Conservation (phyloP, 1,140 invertebrate genomes). For the Piezodorus guildinii region DNA sequence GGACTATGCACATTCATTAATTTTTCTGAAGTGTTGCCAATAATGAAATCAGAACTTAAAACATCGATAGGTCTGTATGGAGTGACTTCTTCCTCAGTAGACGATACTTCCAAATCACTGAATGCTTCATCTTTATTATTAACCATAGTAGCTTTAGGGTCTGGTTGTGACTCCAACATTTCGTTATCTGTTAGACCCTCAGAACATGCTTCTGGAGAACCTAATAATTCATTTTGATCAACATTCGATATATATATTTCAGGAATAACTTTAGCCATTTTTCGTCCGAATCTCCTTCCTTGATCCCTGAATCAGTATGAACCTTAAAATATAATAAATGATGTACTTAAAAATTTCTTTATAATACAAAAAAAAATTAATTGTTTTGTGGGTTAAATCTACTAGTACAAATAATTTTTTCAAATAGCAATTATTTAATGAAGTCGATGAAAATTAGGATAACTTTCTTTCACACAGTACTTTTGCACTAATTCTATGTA, state of each 20-base stretch:
- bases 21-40: conserved; percentile 8
- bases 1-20: conserved; percentile 5
- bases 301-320: too few species aligned
- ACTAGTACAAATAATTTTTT: too few species aligned
- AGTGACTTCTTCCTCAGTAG: conserved; percentile 19
- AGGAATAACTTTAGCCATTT: not conserved
- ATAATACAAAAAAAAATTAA: too few species aligned
- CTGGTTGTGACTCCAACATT: not conserved
- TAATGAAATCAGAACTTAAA: not conserved
- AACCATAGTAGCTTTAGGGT: not conserved
- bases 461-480: too few species aligned
- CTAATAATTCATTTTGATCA: not conserved
- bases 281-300: not conserved
- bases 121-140: not conserved
- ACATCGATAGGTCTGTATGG: not conserved
- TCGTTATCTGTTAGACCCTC: not conserved
- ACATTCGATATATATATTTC: conserved; percentile 3
- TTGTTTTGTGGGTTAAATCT: too few species aligned
- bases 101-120: not conserved
- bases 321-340: too few species aligned
- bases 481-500: too few species aligned
- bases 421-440: too few species aligned
- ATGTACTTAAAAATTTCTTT: too few species aligned
- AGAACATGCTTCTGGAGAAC: not conserved
- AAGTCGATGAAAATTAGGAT: too few species aligned